Evolutionary conservation across 2,888 invertebrate genomes (phyloP).

Genomic region (Eupithecia subumbrata): DNA sequence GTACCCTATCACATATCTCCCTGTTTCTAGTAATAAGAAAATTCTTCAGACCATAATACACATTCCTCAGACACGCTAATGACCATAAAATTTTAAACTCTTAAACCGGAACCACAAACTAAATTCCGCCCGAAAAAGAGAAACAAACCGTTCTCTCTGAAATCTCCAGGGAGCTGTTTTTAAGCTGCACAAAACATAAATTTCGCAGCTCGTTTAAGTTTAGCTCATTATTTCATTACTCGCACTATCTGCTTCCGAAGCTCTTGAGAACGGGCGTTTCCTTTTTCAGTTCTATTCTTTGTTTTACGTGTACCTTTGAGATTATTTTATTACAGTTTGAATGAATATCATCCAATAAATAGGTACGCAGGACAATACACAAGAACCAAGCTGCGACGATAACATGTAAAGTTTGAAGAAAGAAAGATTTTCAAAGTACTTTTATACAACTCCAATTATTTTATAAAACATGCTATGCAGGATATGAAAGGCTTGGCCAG

Average conservation of each 20-base stretch:
- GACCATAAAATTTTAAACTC: slow-evolving; percentile 60
- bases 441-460: background rate
- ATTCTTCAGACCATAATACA: slow-evolving; percentile 1
- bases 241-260: slow-evolving; percentile 64
- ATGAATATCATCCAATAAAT: background rate
- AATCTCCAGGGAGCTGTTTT: slow-evolving; percentile 78
- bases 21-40: background rate
- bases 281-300: slow-evolving; percentile 39
- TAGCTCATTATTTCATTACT: slow-evolving; percentile 80
- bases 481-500: background rate
- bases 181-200: slow-evolving; percentile 80
- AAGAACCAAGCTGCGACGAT: background rate
- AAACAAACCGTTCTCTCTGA: slow-evolving; percentile 71
- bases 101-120: slow-evolving; percentile 65
- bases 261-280: slow-evolving; percentile 46
- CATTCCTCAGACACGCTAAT: slow-evolving; percentile 36
- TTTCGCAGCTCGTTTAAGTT: slow-evolving; percentile 80
- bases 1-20: background rate
- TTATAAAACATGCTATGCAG: background rate
- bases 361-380: too few species aligned
- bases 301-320: slow-evolving; percentile 24
- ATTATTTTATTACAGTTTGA: background rate
- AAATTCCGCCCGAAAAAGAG: slow-evolving; percentile 69
- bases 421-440: background rate
- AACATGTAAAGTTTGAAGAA: background rate